These are phyloP conservation scores for Dolichallabes microphthalmus DNA, from an alignment of 2,113 vertebrate species.

Conservation along the genomic window DNA sequence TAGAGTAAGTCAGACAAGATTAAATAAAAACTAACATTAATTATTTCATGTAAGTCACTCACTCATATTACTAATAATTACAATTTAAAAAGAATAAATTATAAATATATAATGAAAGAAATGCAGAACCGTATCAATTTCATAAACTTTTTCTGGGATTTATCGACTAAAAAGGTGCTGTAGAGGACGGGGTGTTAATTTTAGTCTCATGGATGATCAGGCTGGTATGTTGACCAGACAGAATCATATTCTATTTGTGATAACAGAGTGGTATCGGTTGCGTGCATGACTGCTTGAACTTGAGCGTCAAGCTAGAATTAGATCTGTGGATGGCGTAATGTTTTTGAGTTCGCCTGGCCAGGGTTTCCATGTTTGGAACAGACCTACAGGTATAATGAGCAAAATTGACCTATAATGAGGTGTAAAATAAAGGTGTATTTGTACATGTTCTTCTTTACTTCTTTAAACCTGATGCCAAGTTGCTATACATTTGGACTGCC, in stretches of 20 bases:
- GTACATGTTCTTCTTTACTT: not conserved
- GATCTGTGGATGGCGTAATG: not conserved
- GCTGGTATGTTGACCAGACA: constrained; percentile 32
- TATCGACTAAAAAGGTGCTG: constrained; percentile 16
- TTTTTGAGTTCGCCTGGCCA: not conserved
- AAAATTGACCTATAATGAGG: not conserved
- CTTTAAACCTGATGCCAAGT: not conserved
- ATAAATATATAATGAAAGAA: not conserved
- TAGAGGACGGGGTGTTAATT: constrained; percentile 69
- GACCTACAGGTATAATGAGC: too few relatives aligned
- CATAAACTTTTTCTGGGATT: not conserved
- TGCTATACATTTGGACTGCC: not conserved
- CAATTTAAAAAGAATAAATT: not conserved
- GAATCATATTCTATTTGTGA: constrained; percentile 6
- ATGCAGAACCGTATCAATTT: not conserved
- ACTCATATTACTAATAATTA: not conserved
- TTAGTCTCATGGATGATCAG: constrained; percentile 66
- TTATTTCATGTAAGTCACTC: not conserved
- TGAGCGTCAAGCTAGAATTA: not conserved
- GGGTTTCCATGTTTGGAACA: not conserved
- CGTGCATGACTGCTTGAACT: not conserved
- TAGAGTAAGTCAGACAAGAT: not conserved
- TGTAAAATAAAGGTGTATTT: not conserved
- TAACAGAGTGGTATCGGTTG: not conserved
- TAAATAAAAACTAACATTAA: not conserved